A percentile compares a stretch with the other conserved stretches of the same genome.
phyloP scores from a whole-genome alignment of 2,113 vertebrate species.

The Aegotheles bennettii region DNA sequence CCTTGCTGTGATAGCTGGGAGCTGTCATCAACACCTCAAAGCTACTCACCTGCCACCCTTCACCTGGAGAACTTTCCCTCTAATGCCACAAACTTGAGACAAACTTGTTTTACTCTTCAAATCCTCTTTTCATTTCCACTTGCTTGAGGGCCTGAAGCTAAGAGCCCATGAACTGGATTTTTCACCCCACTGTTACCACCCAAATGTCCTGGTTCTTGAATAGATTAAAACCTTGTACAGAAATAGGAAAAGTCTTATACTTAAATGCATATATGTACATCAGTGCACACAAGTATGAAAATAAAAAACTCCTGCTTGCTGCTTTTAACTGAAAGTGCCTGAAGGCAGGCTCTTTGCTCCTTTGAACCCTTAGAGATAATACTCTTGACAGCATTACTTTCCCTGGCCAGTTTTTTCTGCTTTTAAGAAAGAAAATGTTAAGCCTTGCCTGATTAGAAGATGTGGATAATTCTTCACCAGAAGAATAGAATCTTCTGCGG shows the following conservation, averaged over 20 bases:
- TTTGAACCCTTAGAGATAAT: not conserved
- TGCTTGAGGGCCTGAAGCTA: not conserved
- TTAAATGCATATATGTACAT: not conserved
- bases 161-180: not conserved
- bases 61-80: not conserved
- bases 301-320: not conserved
- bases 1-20: rapidly evolving
- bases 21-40: not conserved
- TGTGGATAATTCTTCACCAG: not conserved
- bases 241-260: not conserved
- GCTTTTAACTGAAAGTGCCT: not conserved
- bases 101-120: not conserved
- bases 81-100: not conserved
- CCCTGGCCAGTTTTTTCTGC: not conserved
- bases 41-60: not conserved
- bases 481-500: not conserved
- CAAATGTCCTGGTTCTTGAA: not conserved
- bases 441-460: not conserved
- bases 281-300: not conserved
- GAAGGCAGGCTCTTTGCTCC: not conserved
- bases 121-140: not conserved
- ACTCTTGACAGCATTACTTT: not conserved
- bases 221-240: not conserved
- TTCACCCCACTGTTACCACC: not conserved
- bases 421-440: not conserved